Percentiles rank a stretch among this genome's conserved stretches.
These are phyloP conservation scores for Drosophila orena DNA, from an alignment of 1,140 invertebrate species.

Conservation along the genomic window DNA sequence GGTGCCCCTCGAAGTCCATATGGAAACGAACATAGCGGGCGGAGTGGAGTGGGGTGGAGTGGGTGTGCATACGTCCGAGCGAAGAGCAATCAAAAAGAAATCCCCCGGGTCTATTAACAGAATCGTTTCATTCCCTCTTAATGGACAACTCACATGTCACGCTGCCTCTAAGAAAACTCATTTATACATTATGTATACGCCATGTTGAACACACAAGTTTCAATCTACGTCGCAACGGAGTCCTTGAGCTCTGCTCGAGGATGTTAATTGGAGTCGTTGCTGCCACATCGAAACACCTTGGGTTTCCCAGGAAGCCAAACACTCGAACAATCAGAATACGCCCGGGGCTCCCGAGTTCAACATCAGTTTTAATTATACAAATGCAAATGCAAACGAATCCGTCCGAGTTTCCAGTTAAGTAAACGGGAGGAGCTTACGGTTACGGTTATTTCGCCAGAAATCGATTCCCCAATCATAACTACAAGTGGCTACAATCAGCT, in stretches of 20 bases:
- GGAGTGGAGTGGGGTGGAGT: not conserved
- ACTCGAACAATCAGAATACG: conserved; percentile 20
- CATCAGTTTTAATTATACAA: conserved; percentile 37
- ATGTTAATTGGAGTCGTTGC: conserved; percentile 14
- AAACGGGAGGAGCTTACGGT: conserved; percentile 8
- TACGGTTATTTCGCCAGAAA: conserved; percentile 1
- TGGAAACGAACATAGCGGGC: conserved; percentile 31
- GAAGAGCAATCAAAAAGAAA: conserved; percentile 47
- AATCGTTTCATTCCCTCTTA: conserved; percentile 57
- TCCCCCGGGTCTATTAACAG: conserved; percentile 55
- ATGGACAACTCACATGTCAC: conserved; percentile 53
- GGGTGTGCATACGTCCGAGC: conserved; percentile 5
- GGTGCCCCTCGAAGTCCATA: conserved; percentile 30
- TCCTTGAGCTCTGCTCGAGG: conserved; percentile 23
- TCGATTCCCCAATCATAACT: conserved; percentile 31
- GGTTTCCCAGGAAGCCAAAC: conserved; percentile 9
- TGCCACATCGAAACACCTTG: conserved; percentile 5
- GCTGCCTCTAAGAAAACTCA: conserved; percentile 46
- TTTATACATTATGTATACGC: conserved; percentile 60
- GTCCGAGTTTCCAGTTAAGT: conserved; percentile 28
- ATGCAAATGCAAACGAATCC: conserved; percentile 33
- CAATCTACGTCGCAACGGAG: conserved; percentile 34
- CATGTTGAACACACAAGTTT: conserved; percentile 50
- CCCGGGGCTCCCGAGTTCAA: not conserved
- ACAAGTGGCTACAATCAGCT: conserved; percentile 24